Evolutionary conservation across 37 sponge, comb jelly and placozoan species (phyloP).

Genomic region (Spongia lamella): DNA sequence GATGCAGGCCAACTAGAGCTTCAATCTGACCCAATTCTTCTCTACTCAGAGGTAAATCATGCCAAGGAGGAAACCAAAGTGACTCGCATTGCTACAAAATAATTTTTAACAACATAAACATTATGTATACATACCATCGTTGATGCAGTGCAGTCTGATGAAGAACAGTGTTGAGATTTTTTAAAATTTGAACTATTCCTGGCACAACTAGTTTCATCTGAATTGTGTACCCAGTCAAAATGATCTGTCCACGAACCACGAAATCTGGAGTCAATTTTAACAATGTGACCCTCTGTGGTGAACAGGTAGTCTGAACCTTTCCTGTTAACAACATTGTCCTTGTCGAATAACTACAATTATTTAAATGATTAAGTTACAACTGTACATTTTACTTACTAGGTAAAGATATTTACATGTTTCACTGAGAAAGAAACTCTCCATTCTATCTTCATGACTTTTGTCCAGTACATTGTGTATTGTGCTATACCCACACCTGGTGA

Average conservation of each 20-base stretch:
- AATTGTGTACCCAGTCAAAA: neutral
- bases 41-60: slow-evolving; percentile 13
- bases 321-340: slow-evolving; percentile 81
- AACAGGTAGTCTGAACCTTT: slow-evolving; percentile 72
- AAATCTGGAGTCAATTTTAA: slow-evolving; percentile 43
- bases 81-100: too few relatives aligned
- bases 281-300: slow-evolving; percentile 94
- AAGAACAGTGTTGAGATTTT: too few relatives aligned
- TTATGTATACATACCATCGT: too few relatives aligned
- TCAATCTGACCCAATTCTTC: slow-evolving; percentile 18
- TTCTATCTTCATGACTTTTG: slow-evolving; percentile 90
- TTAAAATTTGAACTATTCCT: neutral
- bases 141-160: too few relatives aligned
- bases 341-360: slow-evolving; percentile 82
- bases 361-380: neutral
- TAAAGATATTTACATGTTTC: slow-evolving; percentile 97
- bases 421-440: slow-evolving; percentile 99
- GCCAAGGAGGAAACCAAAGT: neutral
- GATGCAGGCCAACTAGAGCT: slow-evolving; percentile 17
- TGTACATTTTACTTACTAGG: slow-evolving; percentile 47
- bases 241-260: slow-evolving; percentile 25
- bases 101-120: too few relatives aligned
- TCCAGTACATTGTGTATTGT: slow-evolving; percentile 91
- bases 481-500: slow-evolving; percentile 91
- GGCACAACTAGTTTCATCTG: neutral